Percentiles rank a stretch among this genome's conserved stretches.
Conservation (phyloP, 2,113 vertebrate species). For the Malurus cyaneus region DNA sequence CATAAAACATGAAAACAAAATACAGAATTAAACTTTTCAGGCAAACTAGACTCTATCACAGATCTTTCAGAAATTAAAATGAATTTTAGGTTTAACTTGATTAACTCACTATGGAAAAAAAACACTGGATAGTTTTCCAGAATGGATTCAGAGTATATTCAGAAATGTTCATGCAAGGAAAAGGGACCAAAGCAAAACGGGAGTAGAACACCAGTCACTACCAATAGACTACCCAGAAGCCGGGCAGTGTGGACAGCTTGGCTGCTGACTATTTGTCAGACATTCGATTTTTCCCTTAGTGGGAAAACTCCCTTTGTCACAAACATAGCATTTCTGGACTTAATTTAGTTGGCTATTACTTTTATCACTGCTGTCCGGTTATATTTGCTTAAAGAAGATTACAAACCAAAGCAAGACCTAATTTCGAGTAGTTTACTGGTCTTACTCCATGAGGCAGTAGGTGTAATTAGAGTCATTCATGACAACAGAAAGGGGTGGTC, state of each 20-base stretch:
- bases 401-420: neutral
- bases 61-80: neutral
- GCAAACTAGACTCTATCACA: conserved; percentile 4
- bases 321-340: neutral
- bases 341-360: neutral
- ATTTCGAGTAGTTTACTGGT: conserved; percentile 1
- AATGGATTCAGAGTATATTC: neutral
- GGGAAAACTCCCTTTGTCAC: neutral
- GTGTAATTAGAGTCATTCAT: neutral
- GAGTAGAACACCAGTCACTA: neutral
- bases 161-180: neutral
- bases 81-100: neutral
- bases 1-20: conserved; percentile 22
- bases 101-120: neutral
- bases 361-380: neutral
- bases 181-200: neutral
- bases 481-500: neutral
- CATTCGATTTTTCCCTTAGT: neutral
- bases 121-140: neutral
- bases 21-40: conserved; percentile 36
- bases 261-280: neutral
- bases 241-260: neutral
- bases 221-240: neutral
- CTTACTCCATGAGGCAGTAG: neutral
- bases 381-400: neutral